These are phyloP conservation scores for Siderastrea radians DNA, from an alignment of 92 coral and sea anemone species.

Conservation along the genomic window DNA sequence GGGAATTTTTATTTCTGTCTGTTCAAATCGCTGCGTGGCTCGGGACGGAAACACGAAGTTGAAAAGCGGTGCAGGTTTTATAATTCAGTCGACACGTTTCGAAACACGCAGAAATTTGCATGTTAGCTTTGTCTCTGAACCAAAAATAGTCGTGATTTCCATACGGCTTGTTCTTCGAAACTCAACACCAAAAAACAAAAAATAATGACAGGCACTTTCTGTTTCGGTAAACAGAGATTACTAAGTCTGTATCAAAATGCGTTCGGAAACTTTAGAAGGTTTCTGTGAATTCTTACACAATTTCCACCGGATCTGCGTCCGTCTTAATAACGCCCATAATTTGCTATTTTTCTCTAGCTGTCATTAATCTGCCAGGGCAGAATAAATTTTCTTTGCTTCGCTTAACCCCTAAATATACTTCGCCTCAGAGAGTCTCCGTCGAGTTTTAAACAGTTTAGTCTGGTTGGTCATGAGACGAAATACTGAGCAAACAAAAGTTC, in stretches of 20 bases:
- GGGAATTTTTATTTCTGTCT: conserved; percentile 20
- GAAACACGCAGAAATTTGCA: conserved; percentile 74
- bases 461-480: background rate
- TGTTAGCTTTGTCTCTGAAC: conserved; percentile 85
- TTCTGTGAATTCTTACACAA: conserved; percentile 71
- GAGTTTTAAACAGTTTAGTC: background rate
- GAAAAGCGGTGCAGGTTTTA: conserved; percentile 11
- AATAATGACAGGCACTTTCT: conserved; percentile 64
- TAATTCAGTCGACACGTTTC: conserved; percentile 44
- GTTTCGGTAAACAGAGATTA: conserved; percentile 67
- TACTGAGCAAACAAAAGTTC: conserved; percentile 18
- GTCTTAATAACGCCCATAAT: conserved; percentile 30
- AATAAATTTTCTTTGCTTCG: conserved; percentile 37
- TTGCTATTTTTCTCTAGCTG: conserved; percentile 43
- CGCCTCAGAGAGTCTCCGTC: background rate
- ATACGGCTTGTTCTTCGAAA: conserved; percentile 50
- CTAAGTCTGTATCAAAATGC: conserved; percentile 68
- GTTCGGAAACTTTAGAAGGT: conserved; percentile 52
- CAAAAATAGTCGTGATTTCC: conserved; percentile 66
- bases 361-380: conserved; percentile 21
- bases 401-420: conserved; percentile 6
- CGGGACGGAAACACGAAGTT: background rate
- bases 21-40: conserved; percentile 6
- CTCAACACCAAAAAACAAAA: conserved; percentile 45
- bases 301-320: conserved; percentile 41